Evolutionary conservation across 2,113 vertebrate species (phyloP).

Genomic region (Apteryx owenii): DNA sequence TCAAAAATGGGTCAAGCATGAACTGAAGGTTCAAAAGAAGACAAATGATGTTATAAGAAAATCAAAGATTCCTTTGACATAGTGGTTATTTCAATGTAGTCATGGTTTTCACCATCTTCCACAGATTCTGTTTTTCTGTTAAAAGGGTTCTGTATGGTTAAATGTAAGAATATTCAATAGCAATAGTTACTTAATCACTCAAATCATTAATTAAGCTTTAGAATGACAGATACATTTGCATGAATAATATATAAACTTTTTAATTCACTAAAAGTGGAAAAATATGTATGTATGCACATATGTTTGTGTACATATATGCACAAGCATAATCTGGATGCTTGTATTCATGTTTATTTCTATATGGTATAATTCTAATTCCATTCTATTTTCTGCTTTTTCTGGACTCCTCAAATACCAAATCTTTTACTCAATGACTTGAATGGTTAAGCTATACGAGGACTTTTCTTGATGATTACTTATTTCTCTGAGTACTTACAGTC

Average conservation of each 20-base stretch:
- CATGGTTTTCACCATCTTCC: background rate
- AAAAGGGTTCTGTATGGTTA: background rate
- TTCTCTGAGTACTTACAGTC: background rate
- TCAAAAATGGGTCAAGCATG: constrained; percentile 71
- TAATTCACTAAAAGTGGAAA: background rate
- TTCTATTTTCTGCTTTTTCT: background rate
- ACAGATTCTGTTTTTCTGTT: background rate
- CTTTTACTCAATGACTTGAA: background rate
- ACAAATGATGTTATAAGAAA: constrained; percentile 51
- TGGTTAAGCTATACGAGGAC: background rate
- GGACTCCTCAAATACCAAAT: background rate
- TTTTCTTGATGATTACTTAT: background rate
- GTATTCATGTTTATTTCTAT: background rate
- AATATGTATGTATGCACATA: background rate
- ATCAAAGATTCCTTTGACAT: constrained; percentile 29
- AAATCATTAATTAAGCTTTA: background rate
- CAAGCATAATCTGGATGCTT: background rate
- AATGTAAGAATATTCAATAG: background rate
- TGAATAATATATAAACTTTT: background rate
- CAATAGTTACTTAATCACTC: background rate
- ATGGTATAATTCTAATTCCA: background rate
- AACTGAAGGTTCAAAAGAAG: constrained; percentile 38
- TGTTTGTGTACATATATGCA: background rate
- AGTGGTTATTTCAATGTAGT: background rate
- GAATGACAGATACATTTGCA: background rate